phyloP scores from a whole-genome alignment of 2,113 vertebrate genomes.

The Nicator chloris region DNA sequence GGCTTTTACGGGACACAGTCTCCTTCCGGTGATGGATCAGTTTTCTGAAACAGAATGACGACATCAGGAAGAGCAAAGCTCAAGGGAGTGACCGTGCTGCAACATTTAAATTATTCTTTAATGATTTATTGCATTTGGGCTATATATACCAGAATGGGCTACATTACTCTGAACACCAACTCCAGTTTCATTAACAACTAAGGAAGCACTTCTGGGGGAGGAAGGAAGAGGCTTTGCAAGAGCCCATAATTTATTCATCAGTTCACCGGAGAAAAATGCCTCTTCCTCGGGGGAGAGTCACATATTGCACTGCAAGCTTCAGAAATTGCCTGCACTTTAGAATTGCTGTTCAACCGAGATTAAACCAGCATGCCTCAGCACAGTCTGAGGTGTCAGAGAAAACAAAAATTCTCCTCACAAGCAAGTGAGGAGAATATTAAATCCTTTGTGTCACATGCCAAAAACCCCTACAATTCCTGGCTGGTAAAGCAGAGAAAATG shows the following conservation, averaged over 20 bases:
- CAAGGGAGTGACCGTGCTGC: neutral
- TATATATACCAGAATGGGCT: neutral
- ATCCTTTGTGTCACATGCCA: neutral
- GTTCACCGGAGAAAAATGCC: conserved; percentile 28
- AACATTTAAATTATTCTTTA: neutral
- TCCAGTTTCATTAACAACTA: conserved; percentile 53
- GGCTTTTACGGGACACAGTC: conserved; percentile 85
- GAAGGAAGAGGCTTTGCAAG: conserved; percentile 48
- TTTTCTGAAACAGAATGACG: conserved; percentile 75
- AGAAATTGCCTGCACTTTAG: conserved; percentile 40
- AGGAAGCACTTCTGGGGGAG: conserved; percentile 46
- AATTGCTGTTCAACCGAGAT: neutral
- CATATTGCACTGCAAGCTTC: conserved; percentile 13
- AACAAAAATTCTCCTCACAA: neutral
- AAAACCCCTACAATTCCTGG: neutral
- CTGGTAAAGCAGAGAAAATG: neutral
- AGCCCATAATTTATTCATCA: conserved; percentile 58
- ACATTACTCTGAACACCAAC: neutral
- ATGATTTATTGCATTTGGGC: neutral
- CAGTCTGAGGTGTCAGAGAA: neutral
- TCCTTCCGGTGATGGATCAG: conserved; percentile 98
- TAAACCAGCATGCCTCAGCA: neutral
- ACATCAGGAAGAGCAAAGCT: neutral
- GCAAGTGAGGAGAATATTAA: conserved; percentile 13
- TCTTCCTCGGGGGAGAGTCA: conserved; percentile 26